Evolutionary conservation across 2,113 vertebrate genomes (phyloP), one percentile per base, ranked within the genome.

Genomic region (Eurystomus gularis): DNA sequence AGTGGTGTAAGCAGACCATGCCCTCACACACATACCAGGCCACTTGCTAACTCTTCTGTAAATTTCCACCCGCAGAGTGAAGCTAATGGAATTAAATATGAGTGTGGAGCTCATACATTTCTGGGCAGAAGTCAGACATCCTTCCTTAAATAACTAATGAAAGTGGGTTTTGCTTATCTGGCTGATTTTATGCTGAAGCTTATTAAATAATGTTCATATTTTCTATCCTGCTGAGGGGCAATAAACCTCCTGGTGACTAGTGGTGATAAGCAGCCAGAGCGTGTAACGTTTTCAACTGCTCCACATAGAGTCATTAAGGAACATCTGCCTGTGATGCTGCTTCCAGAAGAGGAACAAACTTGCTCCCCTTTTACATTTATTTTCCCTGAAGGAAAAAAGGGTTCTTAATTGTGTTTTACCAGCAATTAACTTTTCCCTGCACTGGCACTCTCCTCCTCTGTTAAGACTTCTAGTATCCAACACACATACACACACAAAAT

Each of bases 341-440:
- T 87, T 85, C 82, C 72, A 35, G 42, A 82, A 93, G 48, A 82
- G 28, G 62, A 82, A 69, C 31, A 58, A 15, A 16, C 19, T 75
- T 82, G 49, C 49, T 85, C 58, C 49, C 20, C 58, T 75, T 71
- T 68, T 64, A 75, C 49, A 49, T 65, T 72, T 91, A 57, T 86
- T 91, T 79, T 29, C 62, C 65, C 84, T 79, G 21, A 79, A 90
- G 66, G 42, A 54, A 88, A 57, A 61, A 61, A 61, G 3, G 5
- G 8, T 44, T 94, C 29, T 7, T 81, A 88, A 84, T 17, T 42
- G 46, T 6, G 1, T 84, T 95, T 94, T 82, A 84, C 48, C 73
- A 94, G 89, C 69, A 94, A 87, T 89, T 89, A 92, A 73, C 28
- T 91, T 95, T 55, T 71, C 60, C 33, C 31, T 76, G 44, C 52